phyloP scores from a whole-genome alignment of 2,797 vertebrate species.

The Telmatherina bonti region DNA sequence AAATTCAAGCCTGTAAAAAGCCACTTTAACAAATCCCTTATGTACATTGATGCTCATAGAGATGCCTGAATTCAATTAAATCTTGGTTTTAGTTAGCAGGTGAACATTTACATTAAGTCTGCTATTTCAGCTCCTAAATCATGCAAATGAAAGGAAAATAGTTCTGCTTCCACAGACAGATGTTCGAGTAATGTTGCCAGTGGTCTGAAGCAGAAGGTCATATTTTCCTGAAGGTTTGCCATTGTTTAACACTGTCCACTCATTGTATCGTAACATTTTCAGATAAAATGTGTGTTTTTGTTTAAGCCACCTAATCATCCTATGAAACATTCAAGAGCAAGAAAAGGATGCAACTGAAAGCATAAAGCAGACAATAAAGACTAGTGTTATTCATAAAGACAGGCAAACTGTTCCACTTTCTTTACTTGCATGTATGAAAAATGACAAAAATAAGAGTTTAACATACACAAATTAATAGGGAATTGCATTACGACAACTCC shows the following conservation, averaged over 20 bases:
- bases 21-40: slow-evolving; percentile 16
- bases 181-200: too few relatives aligned
- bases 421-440: neutral
- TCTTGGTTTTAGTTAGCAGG: neutral
- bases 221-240: neutral
- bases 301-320: neutral
- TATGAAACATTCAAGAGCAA: neutral
- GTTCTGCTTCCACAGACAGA: neutral
- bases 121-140: neutral
- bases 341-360: neutral
- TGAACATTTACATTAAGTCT: neutral
- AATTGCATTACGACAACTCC: too few relatives aligned
- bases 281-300: too few relatives aligned
- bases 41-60: neutral
- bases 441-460: neutral
- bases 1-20: slow-evolving; percentile 6
- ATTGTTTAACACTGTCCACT: neutral
- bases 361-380: too few relatives aligned
- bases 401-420: neutral
- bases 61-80: neutral
- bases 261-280: too few relatives aligned
- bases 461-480: neutral
- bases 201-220: neutral
- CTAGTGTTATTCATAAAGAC: too few relatives aligned
- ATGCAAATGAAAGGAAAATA: neutral